These are phyloP conservation scores for Cossypha dichroa DNA, from an alignment of 2,797 vertebrate species.

Conservation along the genomic window DNA sequence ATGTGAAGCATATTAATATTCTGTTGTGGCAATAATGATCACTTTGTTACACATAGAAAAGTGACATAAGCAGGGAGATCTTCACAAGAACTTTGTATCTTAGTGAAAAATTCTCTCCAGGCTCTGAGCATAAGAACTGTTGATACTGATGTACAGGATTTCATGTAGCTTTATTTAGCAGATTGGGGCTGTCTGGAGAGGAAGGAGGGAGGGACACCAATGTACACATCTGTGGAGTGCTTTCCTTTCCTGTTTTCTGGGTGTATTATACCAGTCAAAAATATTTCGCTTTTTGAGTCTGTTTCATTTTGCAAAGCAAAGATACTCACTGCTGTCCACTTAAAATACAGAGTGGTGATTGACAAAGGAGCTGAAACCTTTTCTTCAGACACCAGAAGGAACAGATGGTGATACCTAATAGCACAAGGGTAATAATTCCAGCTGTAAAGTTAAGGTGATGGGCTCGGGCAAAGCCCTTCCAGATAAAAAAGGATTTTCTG, in stretches of 20 bases:
- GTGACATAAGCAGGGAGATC: neutral
- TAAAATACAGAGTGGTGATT: neutral
- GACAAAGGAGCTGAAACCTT: neutral
- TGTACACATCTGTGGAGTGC: neutral
- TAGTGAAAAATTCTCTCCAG: neutral
- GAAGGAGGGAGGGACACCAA: neutral
- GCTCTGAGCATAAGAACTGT: neutral
- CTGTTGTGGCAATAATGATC: conserved; percentile 25
- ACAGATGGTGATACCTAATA: neutral
- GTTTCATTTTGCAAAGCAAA: neutral
- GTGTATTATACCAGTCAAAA: neutral
- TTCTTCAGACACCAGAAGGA: neutral
- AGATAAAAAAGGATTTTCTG: neutral
- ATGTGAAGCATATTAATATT: conserved; percentile 45
- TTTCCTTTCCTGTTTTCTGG: neutral
- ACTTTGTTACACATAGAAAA: conserved; percentile 45
- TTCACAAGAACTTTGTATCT: conserved; percentile 38
- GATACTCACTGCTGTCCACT: neutral
- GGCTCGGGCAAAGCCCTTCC: neutral
- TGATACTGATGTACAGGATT: conserved; percentile 1
- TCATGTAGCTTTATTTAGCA: conserved; percentile 21
- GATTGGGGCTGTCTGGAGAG: neutral
- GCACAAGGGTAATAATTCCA: neutral
- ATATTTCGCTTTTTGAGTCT: neutral
- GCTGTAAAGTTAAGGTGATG: neutral